Percentiles rank a stretch among this genome's conserved stretches.
phyloP scores from a whole-genome alignment of 1,140 invertebrate genomes.

The Drosophila lacertosa region DNA sequence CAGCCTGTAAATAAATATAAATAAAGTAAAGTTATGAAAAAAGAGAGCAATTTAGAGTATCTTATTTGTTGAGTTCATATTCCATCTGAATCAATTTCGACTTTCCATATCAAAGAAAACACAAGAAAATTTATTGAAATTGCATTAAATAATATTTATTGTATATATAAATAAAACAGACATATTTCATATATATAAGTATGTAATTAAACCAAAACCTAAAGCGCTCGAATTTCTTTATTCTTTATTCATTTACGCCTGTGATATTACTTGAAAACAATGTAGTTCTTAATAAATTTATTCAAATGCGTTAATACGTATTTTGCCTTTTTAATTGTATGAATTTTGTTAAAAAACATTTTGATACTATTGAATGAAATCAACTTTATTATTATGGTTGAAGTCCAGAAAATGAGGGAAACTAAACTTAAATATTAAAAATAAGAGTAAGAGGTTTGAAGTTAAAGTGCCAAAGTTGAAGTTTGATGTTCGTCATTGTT shows the following conservation, averaged over 20 bases:
- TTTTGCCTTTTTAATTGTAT: conserved; percentile 35
- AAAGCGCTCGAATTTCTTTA: conserved; percentile 32
- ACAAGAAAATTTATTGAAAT: conserved; percentile 36
- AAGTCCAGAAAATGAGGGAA: conserved; percentile 1
- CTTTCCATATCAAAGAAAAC: neutral
- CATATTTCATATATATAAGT: conserved; percentile 29
- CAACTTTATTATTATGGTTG: neutral
- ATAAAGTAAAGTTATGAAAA: no score
- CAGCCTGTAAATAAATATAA: no score
- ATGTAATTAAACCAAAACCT: conserved; percentile 45
- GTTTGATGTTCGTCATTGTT: conserved; percentile 8
- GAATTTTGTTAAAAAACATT: conserved; percentile 25
- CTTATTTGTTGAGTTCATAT: no score
- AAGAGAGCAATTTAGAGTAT: no score
- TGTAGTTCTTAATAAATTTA: conserved; percentile 32
- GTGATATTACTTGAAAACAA: conserved; percentile 29
- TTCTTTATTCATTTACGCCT: conserved; percentile 30
- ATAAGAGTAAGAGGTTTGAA: conserved; percentile 1
- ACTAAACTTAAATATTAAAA: neutral
- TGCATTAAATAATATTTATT: conserved; percentile 81
- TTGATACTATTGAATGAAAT: conserved; percentile 29
- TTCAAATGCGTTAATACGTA: conserved; percentile 63
- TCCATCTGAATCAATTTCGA: neutral
- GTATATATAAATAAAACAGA: conserved; percentile 46
- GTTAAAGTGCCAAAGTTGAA: conserved; percentile 5